Conservation (phyloP, 2,113 vertebrate species). For the Oenanthe melanoleuca region DNA sequence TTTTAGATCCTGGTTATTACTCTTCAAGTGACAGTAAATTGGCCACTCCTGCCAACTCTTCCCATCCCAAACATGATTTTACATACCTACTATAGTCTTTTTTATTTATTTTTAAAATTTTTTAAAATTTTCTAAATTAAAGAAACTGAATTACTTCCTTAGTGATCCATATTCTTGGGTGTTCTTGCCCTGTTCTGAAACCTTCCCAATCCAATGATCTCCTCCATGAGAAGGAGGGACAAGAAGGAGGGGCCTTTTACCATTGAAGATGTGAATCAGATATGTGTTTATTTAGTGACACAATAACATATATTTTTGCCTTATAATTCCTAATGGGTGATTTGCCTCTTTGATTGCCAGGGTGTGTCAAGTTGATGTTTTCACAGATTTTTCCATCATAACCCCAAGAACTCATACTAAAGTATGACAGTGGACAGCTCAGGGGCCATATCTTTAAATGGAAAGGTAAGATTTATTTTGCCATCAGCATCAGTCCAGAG, state of each 20-base stretch:
- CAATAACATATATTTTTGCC: background rate
- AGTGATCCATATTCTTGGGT: background rate
- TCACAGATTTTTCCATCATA: background rate
- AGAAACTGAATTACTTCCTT: background rate
- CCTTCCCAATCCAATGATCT: background rate
- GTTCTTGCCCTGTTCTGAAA: background rate
- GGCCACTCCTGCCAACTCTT: background rate
- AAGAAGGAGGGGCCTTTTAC: background rate
- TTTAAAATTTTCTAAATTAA: background rate
- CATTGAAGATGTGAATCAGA: background rate
- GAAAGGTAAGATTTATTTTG: background rate
- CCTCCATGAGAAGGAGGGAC: background rate
- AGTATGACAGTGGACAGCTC: background rate
- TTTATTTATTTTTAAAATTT: background rate
- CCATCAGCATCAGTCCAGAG: background rate
- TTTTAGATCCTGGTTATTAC: background rate
- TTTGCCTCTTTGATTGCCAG: background rate
- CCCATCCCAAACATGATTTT: background rate
- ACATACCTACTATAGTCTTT: background rate
- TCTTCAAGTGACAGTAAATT: background rate
- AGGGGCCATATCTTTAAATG: background rate
- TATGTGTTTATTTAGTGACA: background rate
- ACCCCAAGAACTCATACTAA: background rate
- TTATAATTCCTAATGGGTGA: background rate
- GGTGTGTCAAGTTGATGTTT: background rate